Conservation (phyloP, 92 coral and sea anemone genomes). For the Actinostola sp. region DNA sequence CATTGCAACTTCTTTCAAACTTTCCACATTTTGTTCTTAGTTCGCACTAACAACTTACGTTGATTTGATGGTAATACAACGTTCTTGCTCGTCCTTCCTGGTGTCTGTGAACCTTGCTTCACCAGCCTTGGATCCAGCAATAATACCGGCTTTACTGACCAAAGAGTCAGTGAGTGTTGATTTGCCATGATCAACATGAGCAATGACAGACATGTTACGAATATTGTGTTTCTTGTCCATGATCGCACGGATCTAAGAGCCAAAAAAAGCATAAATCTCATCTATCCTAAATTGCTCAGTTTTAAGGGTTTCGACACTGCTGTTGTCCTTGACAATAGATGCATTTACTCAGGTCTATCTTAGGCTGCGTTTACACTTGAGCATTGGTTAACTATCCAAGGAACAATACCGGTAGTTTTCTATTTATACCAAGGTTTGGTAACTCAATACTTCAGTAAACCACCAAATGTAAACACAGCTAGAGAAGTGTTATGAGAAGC, state of each 20-base stretch:
- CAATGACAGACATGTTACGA: conserved; percentile 98
- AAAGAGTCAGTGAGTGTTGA: conserved; percentile 95
- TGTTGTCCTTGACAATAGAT: no score
- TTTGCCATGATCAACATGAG: conserved; percentile 99
- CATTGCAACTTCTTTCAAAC: no score
- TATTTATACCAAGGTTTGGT: no score
- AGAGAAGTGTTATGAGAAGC: no score
- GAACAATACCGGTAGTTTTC: no score
- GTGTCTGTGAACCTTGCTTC: conserved; percentile 96
- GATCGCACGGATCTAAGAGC: conserved; percentile 88
- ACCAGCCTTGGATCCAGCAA: conserved; percentile 89
- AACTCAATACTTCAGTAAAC: no score
- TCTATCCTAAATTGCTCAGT: not conserved
- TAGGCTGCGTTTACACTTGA: no score
- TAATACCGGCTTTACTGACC: conserved; percentile 97
- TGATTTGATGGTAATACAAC: conserved; percentile 96
- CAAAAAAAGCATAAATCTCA: not conserved
- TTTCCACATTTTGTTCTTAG: not conserved
- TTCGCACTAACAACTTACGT: conserved; percentile 66
- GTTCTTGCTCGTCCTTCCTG: conserved; percentile 95
- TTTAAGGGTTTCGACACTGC: no score
- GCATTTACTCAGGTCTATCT: no score
- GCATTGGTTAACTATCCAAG: no score
- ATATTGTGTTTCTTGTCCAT: conserved; percentile 97
- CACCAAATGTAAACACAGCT: no score